Evolutionary conservation across 1,140 invertebrate genomes (phyloP), one percentile per base, ranked within the genome.

Genomic region (Wiebesia pumilae): DNA sequence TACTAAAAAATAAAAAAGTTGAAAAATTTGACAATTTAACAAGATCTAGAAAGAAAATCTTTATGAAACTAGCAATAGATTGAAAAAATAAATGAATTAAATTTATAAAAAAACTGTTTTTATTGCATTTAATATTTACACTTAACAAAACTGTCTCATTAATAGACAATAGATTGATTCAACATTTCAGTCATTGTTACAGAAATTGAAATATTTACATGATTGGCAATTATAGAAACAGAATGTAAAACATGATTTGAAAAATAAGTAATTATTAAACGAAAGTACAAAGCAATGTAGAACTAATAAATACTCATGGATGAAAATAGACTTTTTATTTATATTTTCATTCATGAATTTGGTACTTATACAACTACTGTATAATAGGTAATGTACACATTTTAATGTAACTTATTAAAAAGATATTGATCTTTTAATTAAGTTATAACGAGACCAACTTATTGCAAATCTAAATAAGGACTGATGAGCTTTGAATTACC

Each of bases 281-380:
- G 16, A 78, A 86, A 77, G 24, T 86, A 75, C 12, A 83, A 78
- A 65, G 43, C 58, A 86, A 67, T 65, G 43, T 67, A 67, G 38
- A 78, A 83, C 33, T 86, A 86, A 86, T 86, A 86, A 82, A 86
- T 86, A 86, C 9, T 86, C 73, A 77, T 86, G 43, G 82, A 86
- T 82, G 79, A 86, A 86, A 86, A 86, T 77, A 86, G 54, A 81
- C 33, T 62, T 81, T 77, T 21, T 62, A 24, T 71, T 27, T 9
- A 47, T 75, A 81, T 77, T 86, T 83, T 67, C 79, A 65, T 75
- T 86, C 43, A 86, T 82, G 33, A 82, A 67, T 67, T 82, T 77
- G 27, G 19, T 77, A 82, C 73, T 82, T 78, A 81, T 47, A 82
- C 12, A 24, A 83, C 73, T 78, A 67, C 69, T 81, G 43, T 69